phyloP scores from a whole-genome alignment of 37 sponge, comb jelly and placozoan genomes.

The Aphrocallistes beatrix region DNA sequence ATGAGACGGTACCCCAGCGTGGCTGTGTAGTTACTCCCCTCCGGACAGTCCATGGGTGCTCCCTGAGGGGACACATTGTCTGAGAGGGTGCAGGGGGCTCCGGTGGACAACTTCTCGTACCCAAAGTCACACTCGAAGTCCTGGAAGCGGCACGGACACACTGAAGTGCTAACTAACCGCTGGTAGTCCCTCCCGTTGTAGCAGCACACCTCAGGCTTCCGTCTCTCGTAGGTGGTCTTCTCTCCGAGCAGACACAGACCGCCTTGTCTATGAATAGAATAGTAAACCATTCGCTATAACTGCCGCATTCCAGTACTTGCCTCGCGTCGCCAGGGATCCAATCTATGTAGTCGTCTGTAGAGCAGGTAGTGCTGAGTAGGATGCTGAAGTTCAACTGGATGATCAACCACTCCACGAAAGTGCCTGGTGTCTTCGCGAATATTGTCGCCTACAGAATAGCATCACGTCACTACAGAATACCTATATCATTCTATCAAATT shows the following conservation, averaged over 20 bases:
- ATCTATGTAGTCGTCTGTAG: constrained; percentile 19
- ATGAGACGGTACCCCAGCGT: constrained; percentile 54
- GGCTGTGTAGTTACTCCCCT: constrained; percentile 34
- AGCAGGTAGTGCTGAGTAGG: constrained; percentile 19
- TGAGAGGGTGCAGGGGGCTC: constrained; percentile 37
- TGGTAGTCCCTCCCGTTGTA: constrained; percentile 48
- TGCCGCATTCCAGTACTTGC: constrained; percentile 1
- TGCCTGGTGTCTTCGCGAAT: constrained; percentile 13
- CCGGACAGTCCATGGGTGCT: constrained; percentile 45
- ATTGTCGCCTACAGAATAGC: neutral
- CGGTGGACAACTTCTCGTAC: constrained; percentile 39
- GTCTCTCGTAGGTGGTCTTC: constrained; percentile 37
- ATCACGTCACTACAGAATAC: neutral
- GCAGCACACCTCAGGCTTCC: constrained; percentile 44
- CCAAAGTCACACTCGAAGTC: constrained; percentile 86
- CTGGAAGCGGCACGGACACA: constrained; percentile 50
- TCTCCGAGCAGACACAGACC: constrained; percentile 61
- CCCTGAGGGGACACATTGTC: constrained; percentile 20
- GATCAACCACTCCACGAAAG: constrained; percentile 38
- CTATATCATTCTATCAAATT: too few relatives aligned
- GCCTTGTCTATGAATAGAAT: neutral
- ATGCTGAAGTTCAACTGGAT: constrained; percentile 50
- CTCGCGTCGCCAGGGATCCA: constrained; percentile 53
- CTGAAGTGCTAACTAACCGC: constrained; percentile 1
- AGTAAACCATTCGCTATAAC: neutral